Conservation (phyloP, 2,113 vertebrate species). For the Catagonus wagneri region DNA sequence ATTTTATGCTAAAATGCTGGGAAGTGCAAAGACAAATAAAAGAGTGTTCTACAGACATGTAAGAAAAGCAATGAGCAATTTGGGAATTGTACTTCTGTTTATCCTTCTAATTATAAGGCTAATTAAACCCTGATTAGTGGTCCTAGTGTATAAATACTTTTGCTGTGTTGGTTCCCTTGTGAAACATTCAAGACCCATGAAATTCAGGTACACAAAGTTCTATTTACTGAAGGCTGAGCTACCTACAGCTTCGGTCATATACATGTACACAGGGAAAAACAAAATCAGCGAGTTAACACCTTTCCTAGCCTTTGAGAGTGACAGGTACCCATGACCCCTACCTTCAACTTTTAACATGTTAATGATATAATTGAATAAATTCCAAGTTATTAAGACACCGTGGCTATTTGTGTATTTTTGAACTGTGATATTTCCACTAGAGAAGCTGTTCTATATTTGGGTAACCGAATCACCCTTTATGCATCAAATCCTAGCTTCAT, state of each 20-base stretch:
- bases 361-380: background rate
- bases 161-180: conserved; percentile 77
- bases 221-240: conserved; percentile 41
- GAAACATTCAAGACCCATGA: conserved; percentile 76
- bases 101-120: conserved; percentile 83
- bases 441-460: conserved; percentile 8
- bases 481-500: background rate
- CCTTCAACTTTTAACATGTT: conserved; percentile 9
- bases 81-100: conserved; percentile 82
- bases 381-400: background rate
- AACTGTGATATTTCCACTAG: background rate
- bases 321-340: background rate
- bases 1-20: conserved; percentile 67
- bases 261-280: background rate
- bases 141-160: conserved; percentile 76
- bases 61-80: conserved; percentile 73
- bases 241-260: conserved; percentile 16
- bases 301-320: background rate
- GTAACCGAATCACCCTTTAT: background rate
- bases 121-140: conserved; percentile 84
- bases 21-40: conserved; percentile 72
- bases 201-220: conserved; percentile 74
- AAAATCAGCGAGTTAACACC: background rate
- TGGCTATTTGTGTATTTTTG: conserved; percentile 23
- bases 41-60: conserved; percentile 59